Evolutionary conservation across 2,888 invertebrate genomes (phyloP), one percentile per base, ranked within the genome.

Genomic region (Drosophila leonis): DNA sequence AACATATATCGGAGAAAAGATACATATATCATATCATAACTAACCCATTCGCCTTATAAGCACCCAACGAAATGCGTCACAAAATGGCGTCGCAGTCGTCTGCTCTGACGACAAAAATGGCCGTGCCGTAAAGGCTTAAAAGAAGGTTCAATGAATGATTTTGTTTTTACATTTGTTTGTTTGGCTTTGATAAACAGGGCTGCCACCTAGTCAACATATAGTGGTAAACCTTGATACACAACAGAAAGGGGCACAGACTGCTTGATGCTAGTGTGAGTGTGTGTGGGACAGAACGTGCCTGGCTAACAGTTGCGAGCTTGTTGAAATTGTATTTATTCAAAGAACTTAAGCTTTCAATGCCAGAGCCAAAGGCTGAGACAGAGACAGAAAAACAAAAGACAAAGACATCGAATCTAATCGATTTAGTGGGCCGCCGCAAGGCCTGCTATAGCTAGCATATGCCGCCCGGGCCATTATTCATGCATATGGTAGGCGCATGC

Each of bases 371-470:
- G 41, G 52, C 24, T 15, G 52, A 57, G 41, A 57, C 24, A 18
- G 52, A 57, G 65, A 35, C 57, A 74, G 7, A 9, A 27, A 12
- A 27, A 15, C 15, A 46, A 42, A 42, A 24, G 61, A 42, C 15
- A 15, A 9, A 37, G 33, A 60, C 27, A 41, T 33, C 41, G 44
- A 49, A 64, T 69, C 68, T 75, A 79, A 83, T 86, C 86, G 83
- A 86, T 81, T 86, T 77, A 83, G 81, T 75, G 64, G 69, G 65
- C 60, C 51, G 66, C 63, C 77, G 62, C 70, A 79, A 72, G 66
- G 65, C 52, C 70, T 15, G 66, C 69, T 64, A 70, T 31, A 9
- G 41, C 41, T 29, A 41, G 41, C 48, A 24, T 54, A 48, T 54
- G 42, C 41, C 65, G 35, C 20, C 65, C 65, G 20, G 59, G 27